A percentile compares a stretch with the other conserved stretches of the same genome.
These are phyloP conservation scores for Torymus texanus DNA, from an alignment of 2,888 invertebrate species.

Conservation along the genomic window DNA sequence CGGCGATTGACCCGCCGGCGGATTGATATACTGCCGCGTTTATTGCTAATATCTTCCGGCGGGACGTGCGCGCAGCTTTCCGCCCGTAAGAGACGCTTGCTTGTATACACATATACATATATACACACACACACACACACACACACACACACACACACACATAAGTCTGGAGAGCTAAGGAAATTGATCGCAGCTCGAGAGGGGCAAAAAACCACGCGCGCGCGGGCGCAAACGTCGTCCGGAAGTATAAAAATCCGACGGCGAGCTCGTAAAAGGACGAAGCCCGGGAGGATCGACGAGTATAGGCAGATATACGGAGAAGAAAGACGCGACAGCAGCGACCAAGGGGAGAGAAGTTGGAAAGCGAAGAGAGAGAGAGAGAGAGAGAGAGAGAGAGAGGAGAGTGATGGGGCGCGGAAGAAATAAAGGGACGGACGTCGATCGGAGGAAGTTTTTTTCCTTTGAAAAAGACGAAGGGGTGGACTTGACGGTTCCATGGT, in stretches of 20 bases:
- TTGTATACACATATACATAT: too few species aligned
- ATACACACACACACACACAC: too few species aligned
- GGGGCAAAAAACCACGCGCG: slow-evolving; percentile 28
- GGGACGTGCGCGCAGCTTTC: slow-evolving; percentile 1
- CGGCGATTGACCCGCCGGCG: slow-evolving; percentile 25
- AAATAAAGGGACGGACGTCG: slow-evolving; percentile 4
- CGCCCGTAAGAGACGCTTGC: background rate
- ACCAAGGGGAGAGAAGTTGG: slow-evolving; percentile 23
- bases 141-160: background rate
- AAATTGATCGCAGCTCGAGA: slow-evolving; percentile 51
- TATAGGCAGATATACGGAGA: slow-evolving; percentile 34
- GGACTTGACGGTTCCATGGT: too few species aligned
- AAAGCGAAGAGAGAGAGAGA: slow-evolving; percentile 16
- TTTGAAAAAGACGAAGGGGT: background rate
- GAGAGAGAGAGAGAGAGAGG: slow-evolving; percentile 6
- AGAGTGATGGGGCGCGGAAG: background rate
- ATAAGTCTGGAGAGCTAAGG: background rate
- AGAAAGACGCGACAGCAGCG: slow-evolving; percentile 35
- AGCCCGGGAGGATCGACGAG: slow-evolving; percentile 15
- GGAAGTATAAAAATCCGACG: slow-evolving; percentile 57
- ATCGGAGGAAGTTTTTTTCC: slow-evolving; percentile 9
- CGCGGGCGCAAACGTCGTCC: slow-evolving; percentile 27
- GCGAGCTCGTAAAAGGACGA: slow-evolving; percentile 30
- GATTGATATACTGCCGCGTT: slow-evolving; percentile 43
- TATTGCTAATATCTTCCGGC: slow-evolving; percentile 55